Base-by-base conservation (phyloP, 2,888 invertebrate genomes). In the Drosophila buzzatii region DNA sequence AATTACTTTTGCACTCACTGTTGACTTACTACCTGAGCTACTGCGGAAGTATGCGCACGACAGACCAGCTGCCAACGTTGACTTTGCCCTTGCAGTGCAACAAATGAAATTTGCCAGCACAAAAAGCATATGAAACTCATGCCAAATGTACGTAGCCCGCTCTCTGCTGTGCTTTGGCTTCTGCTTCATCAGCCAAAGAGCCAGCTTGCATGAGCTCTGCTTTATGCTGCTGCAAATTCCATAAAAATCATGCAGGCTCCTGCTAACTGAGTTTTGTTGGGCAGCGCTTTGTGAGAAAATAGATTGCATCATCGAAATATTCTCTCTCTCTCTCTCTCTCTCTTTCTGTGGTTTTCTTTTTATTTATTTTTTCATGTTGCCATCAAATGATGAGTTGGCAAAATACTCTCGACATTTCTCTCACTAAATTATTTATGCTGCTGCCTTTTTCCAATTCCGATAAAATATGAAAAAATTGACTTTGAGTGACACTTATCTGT, bases 21-120 rank as follows among this genome's bases (percentile, higher is more conserved):
- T 73, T 76, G 79, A 85, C 76, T 85, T 82, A 85, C 63, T 57
- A 53, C 58, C 47, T 42, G 35, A 35, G 35, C 20, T 14, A 35
- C 55, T 20, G 39, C 18, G 52, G 3, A 57, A 41, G 44, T 37
- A 55, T 27, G 33, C 39, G 14, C 9, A n/a, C 27, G 8, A 9
- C 45, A 37, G 16, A 8, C 37, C 37, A 23, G 23, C 23, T 23
- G 23, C 42, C 51, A 55, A 45, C 64, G 51, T 52, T 55, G 37
- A 73, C n/a, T 53, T 35, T 67, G 39, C 12, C 41, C 37, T 45
- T 55, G 18, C 33, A 56, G 77, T 53, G 61, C 37, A 71, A 59
- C 49, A 72, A 78, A 83, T 75, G 68, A 71, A 74, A 85, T 85
- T 81, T 73, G 44, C 64, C 56, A 33, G 41, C 65, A 67, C 63